Evolutionary conservation across 1,140 invertebrate genomes (phyloP).

Genomic region (Lepeophtheirus salmonis): DNA sequence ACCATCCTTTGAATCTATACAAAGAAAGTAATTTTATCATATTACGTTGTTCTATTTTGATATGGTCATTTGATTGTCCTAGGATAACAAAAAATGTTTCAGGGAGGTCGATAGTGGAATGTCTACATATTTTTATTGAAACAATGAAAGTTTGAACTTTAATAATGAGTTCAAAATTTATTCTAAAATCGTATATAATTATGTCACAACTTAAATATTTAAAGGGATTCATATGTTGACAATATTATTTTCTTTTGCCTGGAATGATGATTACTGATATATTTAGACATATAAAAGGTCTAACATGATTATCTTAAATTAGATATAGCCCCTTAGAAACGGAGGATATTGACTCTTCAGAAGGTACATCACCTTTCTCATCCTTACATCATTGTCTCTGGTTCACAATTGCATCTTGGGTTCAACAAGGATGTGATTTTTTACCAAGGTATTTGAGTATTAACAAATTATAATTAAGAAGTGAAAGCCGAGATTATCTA

Average conservation of each 20-base stretch:
- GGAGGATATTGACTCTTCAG: conserved; percentile 21
- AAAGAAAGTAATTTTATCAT: too few species aligned
- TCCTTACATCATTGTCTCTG: conserved; percentile 43
- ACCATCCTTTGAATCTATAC: too few species aligned
- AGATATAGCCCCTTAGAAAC: conserved; percentile 31
- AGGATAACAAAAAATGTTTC: too few species aligned
- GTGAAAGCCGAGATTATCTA: neutral
- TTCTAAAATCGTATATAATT: too few species aligned
- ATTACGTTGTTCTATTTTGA: too few species aligned
- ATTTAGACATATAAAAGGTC: neutral
- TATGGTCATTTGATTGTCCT: too few species aligned
- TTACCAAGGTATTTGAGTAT: conserved; percentile 56
- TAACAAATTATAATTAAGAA: neutral
- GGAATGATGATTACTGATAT: neutral
- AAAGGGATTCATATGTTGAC: too few species aligned
- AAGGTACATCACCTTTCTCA: conserved; percentile 18
- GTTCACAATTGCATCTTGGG: conserved; percentile 70
- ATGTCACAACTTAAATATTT: too few species aligned
- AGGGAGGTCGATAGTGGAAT: too few species aligned
- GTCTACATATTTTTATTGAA: too few species aligned
- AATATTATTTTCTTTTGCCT: conserved; percentile 28
- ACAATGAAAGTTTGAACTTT: too few species aligned
- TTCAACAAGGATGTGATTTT: conserved; percentile 79
- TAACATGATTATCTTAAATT: neutral
- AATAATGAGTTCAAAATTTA: too few species aligned